Percentiles rank a stretch among this genome's conserved stretches.
phyloP scores from a whole-genome alignment of 2,888 invertebrate species.

The Ornithoptera alexandrae region DNA sequence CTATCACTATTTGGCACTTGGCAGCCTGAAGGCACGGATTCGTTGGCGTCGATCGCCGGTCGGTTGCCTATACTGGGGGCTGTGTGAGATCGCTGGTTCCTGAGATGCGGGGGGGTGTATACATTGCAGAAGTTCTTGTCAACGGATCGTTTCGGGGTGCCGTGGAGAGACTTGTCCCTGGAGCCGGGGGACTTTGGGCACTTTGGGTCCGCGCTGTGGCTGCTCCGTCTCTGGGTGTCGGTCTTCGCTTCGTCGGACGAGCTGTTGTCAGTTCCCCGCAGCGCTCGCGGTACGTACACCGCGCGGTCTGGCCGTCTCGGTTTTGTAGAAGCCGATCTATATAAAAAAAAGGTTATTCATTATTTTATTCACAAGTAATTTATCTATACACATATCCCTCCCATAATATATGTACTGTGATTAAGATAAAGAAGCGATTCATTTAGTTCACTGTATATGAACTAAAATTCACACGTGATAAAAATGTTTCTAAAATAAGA shows the following conservation, averaged over 20 bases:
- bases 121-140: constrained; percentile 75
- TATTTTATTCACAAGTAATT: too few species aligned
- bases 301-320: constrained; percentile 87
- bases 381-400: too few species aligned
- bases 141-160: constrained; percentile 63
- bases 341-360: neutral
- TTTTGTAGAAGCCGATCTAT: constrained; percentile 58
- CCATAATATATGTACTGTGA: too few species aligned
- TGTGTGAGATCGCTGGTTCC: constrained; percentile 64
- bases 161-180: constrained; percentile 61
- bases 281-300: constrained; percentile 88
- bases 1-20: constrained; percentile 79
- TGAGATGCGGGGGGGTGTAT: constrained; percentile 74
- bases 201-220: constrained; percentile 53
- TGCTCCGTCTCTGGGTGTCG: constrained; percentile 45
- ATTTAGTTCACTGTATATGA: too few species aligned
- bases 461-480: too few species aligned
- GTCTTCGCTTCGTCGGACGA: constrained; percentile 37
- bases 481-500: too few species aligned
- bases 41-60: constrained; percentile 54
- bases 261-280: constrained; percentile 65
- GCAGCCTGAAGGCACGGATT: constrained; percentile 68
- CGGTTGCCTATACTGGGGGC: constrained; percentile 55
- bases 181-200: constrained; percentile 64
- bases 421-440: too few species aligned